Base-by-base conservation (phyloP, 2,888 invertebrate species). In the Mesoligia furuncula region DNA sequence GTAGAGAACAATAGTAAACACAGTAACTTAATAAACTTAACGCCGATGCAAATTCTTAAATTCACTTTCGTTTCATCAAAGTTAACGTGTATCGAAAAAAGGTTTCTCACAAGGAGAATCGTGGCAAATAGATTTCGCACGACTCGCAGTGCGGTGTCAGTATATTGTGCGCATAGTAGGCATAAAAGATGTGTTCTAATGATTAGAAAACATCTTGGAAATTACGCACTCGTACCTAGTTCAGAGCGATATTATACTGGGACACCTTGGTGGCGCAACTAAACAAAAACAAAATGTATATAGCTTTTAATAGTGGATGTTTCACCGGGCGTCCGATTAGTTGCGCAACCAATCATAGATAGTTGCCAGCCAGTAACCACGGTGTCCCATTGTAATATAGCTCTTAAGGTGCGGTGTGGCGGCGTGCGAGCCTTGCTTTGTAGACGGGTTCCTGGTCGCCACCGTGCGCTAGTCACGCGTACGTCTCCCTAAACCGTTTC, bases 401-500 rank as follows among this genome's bases (percentile, higher is more conserved):
- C 11, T 7, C n/a, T 77, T 85, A 93, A 68, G 91, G 91, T 31
- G 92, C 88, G 65, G 92, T 90, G 80, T 92, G 91, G 45, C 91
- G 88, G 59, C 91, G 90, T 68, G 87, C 90, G 54, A 93, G 90
- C 75, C 90, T 90, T 68, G 85, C 85, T 78, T 92, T 90, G 75
- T 78, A 73, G 61, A 87, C 80, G 64, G 86, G 78, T 85, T 87
- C 78, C 89, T n/a, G 89, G 71, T 80, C 85, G 81, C 83, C 87
- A 79, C 87, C 88, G 80, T 92, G 93, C 78, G 89, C 93, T 94
- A 95, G 95, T 97, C 96, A 97, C 88, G 97, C 97, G 94, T 98
- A 98, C 48, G 98, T 98, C 92, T 98, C 98, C 85, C 97, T 95
- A 94, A 98, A 98, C 77, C 98, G 97, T 91, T 98, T 98, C 93